A percentile compares a stretch with the other conserved stretches of the same genome.
Evolutionary conservation across 37 sponge, comb jelly and placozoan genomes (phyloP).

Genomic region (Theonella swinhoei): DNA sequence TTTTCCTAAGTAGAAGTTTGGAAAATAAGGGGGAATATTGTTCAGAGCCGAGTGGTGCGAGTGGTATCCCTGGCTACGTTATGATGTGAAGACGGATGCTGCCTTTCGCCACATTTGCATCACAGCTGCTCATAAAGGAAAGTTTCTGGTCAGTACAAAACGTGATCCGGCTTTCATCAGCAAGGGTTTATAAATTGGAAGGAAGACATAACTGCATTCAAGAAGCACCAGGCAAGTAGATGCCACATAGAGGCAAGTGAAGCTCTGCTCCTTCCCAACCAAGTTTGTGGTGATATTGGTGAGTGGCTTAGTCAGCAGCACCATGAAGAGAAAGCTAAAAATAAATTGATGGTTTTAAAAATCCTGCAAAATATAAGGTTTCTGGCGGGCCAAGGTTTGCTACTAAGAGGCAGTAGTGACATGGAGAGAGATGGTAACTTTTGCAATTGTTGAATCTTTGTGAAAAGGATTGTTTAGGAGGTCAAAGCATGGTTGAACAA

Average conservation of each 20-base stretch:
- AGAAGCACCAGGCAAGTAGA: conserved; percentile 63
- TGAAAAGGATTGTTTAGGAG: too few species aligned
- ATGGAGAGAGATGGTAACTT: conserved; percentile 64
- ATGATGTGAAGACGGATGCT: too few species aligned
- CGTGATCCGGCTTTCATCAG: conserved; percentile 70
- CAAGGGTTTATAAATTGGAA: conserved; percentile 80
- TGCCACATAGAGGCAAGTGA: conserved; percentile 78
- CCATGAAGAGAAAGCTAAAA: conserved; percentile 41
- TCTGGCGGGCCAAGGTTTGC: conserved; percentile 75
- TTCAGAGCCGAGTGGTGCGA: too few species aligned
- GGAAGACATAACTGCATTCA: conserved; percentile 72
- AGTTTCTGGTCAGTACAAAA: conserved; percentile 54
- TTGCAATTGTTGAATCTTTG: conserved; percentile 38
- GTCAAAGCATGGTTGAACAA: conserved; percentile 66
- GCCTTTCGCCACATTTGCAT: conserved; percentile 61
- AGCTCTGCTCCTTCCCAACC: conserved; percentile 43
- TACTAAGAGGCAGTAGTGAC: conserved; percentile 58
- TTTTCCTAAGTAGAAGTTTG: too few species aligned
- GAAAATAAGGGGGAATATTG: too few species aligned
- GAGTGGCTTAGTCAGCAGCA: conserved; percentile 46
- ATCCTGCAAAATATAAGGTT: conserved; percentile 67
- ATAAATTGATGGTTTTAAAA: conserved; percentile 57
- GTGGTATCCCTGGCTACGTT: too few species aligned
- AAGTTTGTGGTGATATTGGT: conserved; percentile 51
- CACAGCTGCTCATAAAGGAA: conserved; percentile 38